A percentile compares a stretch with the other conserved stretches of the same genome.
These are phyloP conservation scores for Drosophila willistoni DNA, from an alignment of 1,140 invertebrate species.

Conservation along the genomic window DNA sequence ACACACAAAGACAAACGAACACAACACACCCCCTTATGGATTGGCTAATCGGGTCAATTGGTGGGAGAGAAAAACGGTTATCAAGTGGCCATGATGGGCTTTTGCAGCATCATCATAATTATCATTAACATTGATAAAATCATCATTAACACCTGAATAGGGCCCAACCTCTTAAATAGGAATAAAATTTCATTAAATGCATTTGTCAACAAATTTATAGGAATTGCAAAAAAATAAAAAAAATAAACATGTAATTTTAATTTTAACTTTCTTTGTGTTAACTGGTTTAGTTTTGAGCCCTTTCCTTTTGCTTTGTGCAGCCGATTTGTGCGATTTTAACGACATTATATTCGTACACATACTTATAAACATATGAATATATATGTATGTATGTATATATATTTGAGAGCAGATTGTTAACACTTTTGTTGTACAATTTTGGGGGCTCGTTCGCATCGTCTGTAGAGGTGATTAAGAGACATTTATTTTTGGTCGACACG, in stretches of 20 bases:
- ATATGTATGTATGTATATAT: conserved; percentile 21
- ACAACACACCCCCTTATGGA: conserved; percentile 10
- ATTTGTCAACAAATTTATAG: conserved; percentile 40
- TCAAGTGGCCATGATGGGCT: conserved; percentile 30
- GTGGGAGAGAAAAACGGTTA: conserved; percentile 50
- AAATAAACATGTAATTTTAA: conserved; percentile 48
- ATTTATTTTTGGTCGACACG: conserved; percentile 69
- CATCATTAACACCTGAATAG: conserved; percentile 50
- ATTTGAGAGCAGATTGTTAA: conserved; percentile 45
- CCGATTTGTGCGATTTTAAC: conserved; percentile 60
- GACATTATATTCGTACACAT: conserved; percentile 55
- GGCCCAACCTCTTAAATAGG: conserved; percentile 35
- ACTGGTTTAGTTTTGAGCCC: conserved; percentile 28
- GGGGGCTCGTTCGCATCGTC: conserved; percentile 63
- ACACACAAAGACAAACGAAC: not conserved
- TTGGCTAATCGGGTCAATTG: conserved; percentile 64
- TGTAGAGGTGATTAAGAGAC: conserved; percentile 62
- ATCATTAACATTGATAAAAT: not conserved
- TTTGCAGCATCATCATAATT: not conserved
- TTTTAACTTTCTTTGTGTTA: conserved; percentile 76
- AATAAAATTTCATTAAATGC: conserved; percentile 37
- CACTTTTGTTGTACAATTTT: conserved; percentile 49
- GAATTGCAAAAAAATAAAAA: conserved; percentile 29
- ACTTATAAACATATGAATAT: conserved; percentile 44
- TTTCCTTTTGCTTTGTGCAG: conserved; percentile 30